Base-by-base conservation (phyloP, 1,140 invertebrate species). In the Pseudomyrmex sp. region DNA sequence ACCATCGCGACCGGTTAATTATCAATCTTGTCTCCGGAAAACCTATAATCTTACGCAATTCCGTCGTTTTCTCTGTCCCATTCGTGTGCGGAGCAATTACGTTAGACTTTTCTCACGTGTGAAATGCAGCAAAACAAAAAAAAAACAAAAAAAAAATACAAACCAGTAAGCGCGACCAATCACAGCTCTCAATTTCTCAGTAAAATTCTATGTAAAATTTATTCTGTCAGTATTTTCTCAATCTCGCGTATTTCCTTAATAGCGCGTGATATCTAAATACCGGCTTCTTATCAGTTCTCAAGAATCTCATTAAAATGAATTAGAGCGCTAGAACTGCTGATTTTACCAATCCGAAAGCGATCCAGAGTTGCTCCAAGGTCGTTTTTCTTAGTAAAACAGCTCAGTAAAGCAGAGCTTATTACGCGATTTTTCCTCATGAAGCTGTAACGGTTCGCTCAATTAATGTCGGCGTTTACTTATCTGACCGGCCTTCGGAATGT, bases 1-100 rank as follows among this genome's bases (percentile, higher is more conserved):
- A 82, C 5, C 50, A 56, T 62, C 20, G 15, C 58, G 56, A 74
- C 18, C 56, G 58, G 50, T 44, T 79, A 79, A 79, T 79, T 59
- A 79, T 79, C 20, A 70, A 59, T 79, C 54, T 20, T 59, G 20
- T 70, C 7, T 7, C 12, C 76, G 54, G 15, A 26, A 70, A 70
- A 70, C 18, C 66, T 44, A 35, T 13, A 8, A 8, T 8, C 12
- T n/a, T 1, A 69, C 50, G 10, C n/a, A 23, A 79, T 46, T 10
- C 20, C 35, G 20, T 26, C 23, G 5, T 15, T n/a, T n/a, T 66
- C 46, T 68, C 35, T 46, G 35, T 44, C 9, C 4, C 48, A 10
- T 74, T 12, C 5, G 68, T 26, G 23, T 2, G 1, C 23, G 35
- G n/a, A 9, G n/a, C n/a, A 54, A 76, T 76, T 73, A 54, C 54